Base-by-base conservation (phyloP, 2,797 vertebrate species). In the Bucorvus abyssinicus region DNA sequence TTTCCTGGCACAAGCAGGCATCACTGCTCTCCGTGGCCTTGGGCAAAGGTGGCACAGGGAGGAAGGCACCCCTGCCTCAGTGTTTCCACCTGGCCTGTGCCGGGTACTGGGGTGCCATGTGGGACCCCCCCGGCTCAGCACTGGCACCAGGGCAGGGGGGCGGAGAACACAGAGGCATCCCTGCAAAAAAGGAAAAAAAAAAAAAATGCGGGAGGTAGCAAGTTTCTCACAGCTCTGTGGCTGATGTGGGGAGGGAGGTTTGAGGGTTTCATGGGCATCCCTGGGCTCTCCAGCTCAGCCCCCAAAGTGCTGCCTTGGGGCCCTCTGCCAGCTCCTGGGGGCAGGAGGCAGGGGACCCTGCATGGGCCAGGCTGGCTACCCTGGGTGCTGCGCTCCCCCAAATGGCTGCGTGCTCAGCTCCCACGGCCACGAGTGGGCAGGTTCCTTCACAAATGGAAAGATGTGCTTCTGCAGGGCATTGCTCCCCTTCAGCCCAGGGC, bases 281-380 rank as follows among this genome's bases (percentile, higher is more conserved):
- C 38, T 56, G 15, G 16, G 29, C 24, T 84, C 85, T 45, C 60
- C 56, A 53, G 34, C 26, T 74, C 68, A 52, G 64, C 44, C 4
- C 30, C 26, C 7, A 0, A 52, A 68, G 22, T 6, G 14, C 26
- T 69, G 53, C 16, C 34, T 47, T 5, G 0, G 26, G 27, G 36
- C 11, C 16, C 56, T 47, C 42, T 5, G 6, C 68, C 63, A 91
- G 53, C 22, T 80, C 47, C 56, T 0, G 0, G 1, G 59, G 26
- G 15, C 12, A 11, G 21, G 49, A 24, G 32, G 4, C 14, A 12
- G 32, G n/a, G 38, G 42, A 49, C 9, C 44, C 50, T 21, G 6
- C 2, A 0, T 4, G 12, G 32, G 23, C 1, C 1, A 15, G 29
- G 24, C 22, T 1, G 3, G 53, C 59, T 69, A n/a, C 26, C 22